Conservation (phyloP, 35 echinoderm and acorn worm species). For the Hemicentrotus pulcherrimus region DNA sequence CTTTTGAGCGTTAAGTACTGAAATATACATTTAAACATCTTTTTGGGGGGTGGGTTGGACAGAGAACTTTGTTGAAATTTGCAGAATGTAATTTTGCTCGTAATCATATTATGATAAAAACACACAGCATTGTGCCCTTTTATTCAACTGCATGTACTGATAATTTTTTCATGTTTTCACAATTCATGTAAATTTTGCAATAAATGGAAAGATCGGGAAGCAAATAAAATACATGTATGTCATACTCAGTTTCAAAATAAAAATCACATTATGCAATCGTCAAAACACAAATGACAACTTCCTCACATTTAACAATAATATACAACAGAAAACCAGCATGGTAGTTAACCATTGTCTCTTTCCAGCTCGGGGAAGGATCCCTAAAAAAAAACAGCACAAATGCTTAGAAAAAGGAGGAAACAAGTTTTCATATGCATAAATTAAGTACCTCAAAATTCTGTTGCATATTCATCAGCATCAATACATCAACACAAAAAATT, state of each 20-base stretch:
- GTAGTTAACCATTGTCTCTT: background rate
- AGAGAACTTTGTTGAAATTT: background rate
- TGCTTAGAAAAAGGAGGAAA: background rate
- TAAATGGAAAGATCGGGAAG: background rate
- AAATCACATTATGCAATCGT: background rate
- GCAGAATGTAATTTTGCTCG: background rate
- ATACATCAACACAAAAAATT: background rate
- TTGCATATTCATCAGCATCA: background rate
- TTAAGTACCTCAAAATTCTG: background rate
- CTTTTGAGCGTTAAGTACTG: background rate
- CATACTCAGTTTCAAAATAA: background rate
- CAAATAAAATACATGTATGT: too few species aligned
- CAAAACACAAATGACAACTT: background rate
- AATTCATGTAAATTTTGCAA: background rate
- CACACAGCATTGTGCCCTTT: background rate
- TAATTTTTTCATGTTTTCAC: background rate
- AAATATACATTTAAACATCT: background rate
- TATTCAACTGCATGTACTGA: background rate
- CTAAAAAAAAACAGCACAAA: background rate
- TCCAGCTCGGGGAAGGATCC: background rate
- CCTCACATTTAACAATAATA: too few species aligned
- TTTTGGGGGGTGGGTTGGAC: background rate
- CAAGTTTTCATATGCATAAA: background rate
- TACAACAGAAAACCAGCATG: background rate
- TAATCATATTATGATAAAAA: background rate